Base-by-base conservation (phyloP, 2,888 invertebrate species). In the Carabus problematicus region DNA sequence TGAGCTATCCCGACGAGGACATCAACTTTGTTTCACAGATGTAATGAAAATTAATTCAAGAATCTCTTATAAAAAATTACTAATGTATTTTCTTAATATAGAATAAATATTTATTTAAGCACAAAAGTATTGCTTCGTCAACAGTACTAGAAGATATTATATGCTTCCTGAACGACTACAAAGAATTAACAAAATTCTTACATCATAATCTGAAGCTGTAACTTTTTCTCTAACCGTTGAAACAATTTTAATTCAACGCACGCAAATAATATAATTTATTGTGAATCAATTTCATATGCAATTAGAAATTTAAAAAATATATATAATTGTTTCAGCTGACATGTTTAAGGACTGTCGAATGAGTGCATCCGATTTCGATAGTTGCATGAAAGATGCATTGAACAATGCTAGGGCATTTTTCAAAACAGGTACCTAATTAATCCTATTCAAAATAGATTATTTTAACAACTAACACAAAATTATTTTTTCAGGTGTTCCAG, bases 401-500 rank as follows among this genome's bases (percentile, higher is more conserved):
- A 93, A 93, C 78, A 86, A 88, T 58, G 77, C 92, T 14, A 85
- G 88, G 41, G 88, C 89, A 0, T 91, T 85, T 79, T 92, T 92
- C 79, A 88, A 89, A 81, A 84, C 86, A 75, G 91, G 91, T 91
- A 78, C 77, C 79, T 75, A 29, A 29, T 58, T 75, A 29, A 29
- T 58, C 19, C 18, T 11, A n/a, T n/a, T 41, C 14, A 42, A 61
- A 61, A n/a, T 9, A 45, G 1, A 11, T 45, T 12, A 47, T 52
- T 16, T 8, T 39, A 54, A 29, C 3, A 8, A 56, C 29, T 39
- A 4, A 19, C n/a, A 56, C 3, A 8, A 8, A n/a, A 18, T 18
- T 47, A 7, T 29, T 41, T 64, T 76, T 77, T 7, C 76, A 91
- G 93, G 93, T 70, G 83, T 93, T 55, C 87, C 91, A 0, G 87